Evolutionary conservation across 2,797 vertebrate genomes (phyloP), one percentile per base, ranked within the genome.

Genomic region (Hylomyscus alleni): DNA sequence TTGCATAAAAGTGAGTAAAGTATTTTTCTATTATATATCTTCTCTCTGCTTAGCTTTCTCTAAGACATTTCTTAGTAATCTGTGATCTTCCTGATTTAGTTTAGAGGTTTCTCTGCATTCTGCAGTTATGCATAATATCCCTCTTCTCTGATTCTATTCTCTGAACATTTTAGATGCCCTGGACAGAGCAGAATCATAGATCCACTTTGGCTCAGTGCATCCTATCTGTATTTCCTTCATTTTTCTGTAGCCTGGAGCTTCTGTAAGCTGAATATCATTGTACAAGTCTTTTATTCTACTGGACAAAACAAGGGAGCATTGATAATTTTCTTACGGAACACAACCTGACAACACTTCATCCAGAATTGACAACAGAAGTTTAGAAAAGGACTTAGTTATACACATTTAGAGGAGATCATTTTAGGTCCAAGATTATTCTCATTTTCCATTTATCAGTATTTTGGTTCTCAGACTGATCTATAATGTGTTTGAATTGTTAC

Each of bases 401-500:
- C 17, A 29, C 3, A 94, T 62, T 34, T 19, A 65, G 3, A 65
- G 10, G 6, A 50, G n/a, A 17, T 56, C 40, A 52, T 78, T 13
- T 86, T 82, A 88, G 31, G 9, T 50, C 4, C 24, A 77, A 1
- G 3, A 82, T 26, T 80, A 67, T 26, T 29, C 0, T 62, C 22
- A 85, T 3, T 65, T 87, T 84, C 65, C 12, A 31, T 84, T 52
- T 91, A n/a, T 89, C 1, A 62, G 34, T 60, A 22, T 91, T 34
- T 87, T 87, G 78, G 5, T 89, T 83, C 3, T 2, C 47, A 24
- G 67, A 9, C 9, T 89, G 3, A 40, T 82, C 75, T 78, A 29
- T 91, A 3, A 75, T 96, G 77, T 12, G 0, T 82, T 97, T 95
- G 37, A 40, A 20, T 92, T 44, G 88, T 26, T 84, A 20, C 6